A percentile compares a stretch with the other conserved stretches of the same genome.
phyloP scores from a whole-genome alignment of 2,888 invertebrate species.

The Linnaemya vulpina region DNA sequence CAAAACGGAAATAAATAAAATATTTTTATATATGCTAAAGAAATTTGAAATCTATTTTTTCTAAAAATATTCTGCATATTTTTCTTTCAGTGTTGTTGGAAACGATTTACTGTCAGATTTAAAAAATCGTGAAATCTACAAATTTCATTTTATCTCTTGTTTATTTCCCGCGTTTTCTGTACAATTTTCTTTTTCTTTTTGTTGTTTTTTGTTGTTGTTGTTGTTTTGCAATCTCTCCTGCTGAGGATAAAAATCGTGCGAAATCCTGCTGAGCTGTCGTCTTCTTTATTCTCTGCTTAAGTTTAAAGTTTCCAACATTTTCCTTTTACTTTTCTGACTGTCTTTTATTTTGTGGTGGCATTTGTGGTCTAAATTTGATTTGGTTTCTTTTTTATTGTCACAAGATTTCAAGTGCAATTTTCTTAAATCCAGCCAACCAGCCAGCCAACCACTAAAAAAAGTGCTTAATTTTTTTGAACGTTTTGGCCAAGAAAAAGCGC shows the following conservation, averaged over 20 bases:
- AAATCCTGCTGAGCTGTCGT: slow-evolving; percentile 68
- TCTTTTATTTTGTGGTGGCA: slow-evolving; percentile 25
- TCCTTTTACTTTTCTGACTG: not conserved
- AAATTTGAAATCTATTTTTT: too few relatives aligned
- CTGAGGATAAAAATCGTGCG: slow-evolving; percentile 46
- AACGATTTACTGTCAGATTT: not conserved
- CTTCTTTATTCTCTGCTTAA: slow-evolving; percentile 28
- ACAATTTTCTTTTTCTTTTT: not conserved
- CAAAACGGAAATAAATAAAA: too few relatives aligned
- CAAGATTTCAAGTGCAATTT: slow-evolving; percentile 24
- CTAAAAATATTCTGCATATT: not conserved
- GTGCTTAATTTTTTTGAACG: slow-evolving; percentile 26
- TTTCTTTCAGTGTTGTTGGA: not conserved
- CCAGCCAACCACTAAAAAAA: slow-evolving; percentile 37
- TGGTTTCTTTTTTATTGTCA: slow-evolving; percentile 9
- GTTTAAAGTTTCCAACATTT: not conserved
- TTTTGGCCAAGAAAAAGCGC: slow-evolving; percentile 21
- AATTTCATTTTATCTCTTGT: slow-evolving; percentile 18
- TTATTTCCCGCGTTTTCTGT: not conserved
- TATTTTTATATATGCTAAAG: too few relatives aligned
- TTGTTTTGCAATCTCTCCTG: not conserved
- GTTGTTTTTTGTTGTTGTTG: too few relatives aligned
- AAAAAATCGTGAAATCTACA: slow-evolving; percentile 24
- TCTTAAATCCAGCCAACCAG: slow-evolving; percentile 27
- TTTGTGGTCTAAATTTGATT: slow-evolving; percentile 56